Evolutionary conservation across 64 coral and sea anemone species (phyloP), one percentile per base, ranked within the genome.

Genomic region (Trachythela sp.): DNA sequence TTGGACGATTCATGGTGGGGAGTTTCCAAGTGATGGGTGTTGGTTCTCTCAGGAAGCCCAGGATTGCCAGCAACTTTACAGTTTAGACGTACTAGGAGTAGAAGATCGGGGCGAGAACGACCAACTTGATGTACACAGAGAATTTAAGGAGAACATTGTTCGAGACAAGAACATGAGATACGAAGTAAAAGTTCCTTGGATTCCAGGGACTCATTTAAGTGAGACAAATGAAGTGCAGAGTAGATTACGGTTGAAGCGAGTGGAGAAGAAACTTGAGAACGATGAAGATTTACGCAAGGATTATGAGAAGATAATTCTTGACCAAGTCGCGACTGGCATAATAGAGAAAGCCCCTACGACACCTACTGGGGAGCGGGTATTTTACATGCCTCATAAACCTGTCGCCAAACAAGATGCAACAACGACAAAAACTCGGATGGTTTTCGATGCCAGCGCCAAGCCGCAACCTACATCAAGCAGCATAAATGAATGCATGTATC

Each of bases 81-180:
- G 32, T 27, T 39, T 77, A 35, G 71, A 77, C 17, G 71, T 77
- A 36, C 26, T 77, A 77, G 71, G 31, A 18, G 36, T 77, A 11
- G 71, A 77, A 35, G 71, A 77, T 35, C 71, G 71, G 36, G 71
- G 71, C 2, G 71, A 77, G 32, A 39, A 77, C 36, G 31, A 35
- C 17, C 71, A 77, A 27, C 71, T 77, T 29, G 71, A 77, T 35
- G 13, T 77, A 27, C 26, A 27, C n/a, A 77, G 17, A 35, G 71
- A 77, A 35, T 77, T 77, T 35, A 77, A 77, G 26, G 71, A 77
- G 31, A 77, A 35, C 71, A 29, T 77, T 77, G 71, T 77, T 13
- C 71, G 8, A 35, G 17, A 77, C 8, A 17, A 77, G 13, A 39
- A 35, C 17, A n/a, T 6, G 6, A 29, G 71, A 35, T 77, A 77